Evolutionary conservation across 2,797 vertebrate species (phyloP), one percentile per base, ranked within the genome.

Genomic region (Channallabes apus): DNA sequence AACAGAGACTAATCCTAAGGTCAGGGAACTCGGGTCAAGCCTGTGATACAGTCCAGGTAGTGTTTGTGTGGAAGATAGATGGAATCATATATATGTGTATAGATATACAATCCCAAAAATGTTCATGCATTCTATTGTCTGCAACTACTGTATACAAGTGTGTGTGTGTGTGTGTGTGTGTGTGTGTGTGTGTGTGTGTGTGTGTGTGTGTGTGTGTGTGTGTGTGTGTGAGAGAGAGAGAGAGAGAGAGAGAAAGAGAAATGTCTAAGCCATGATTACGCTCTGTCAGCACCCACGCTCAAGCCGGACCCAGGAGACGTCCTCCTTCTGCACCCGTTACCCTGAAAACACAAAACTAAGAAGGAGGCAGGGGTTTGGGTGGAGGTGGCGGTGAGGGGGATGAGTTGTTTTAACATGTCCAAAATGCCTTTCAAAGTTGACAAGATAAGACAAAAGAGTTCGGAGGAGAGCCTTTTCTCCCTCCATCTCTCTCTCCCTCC

Each of bases 201-300:
- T 0, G 46, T 11, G 46, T 77, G 58, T 77, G 46, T 76, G 76
- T 32, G 46, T 56, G 61, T 77, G 58, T 77, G 46, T 76, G 76
- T 32, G 46, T 56, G 61, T 64, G 24, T 38, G 38, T 41, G 6
- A 11, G 46, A 2, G 46, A 51, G 46, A 12, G 46, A 51, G 46
- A 51, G 46, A 51, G 0, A 51, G 46, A 51, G n/a, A 46, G 54
- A 17, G 41, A 38, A 6, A 38, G 41, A 11, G 35, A 38, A 41
- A 71, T 71, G 32, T 71, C 32, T 92, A 93, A 92, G 88, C 35
- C 90, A 92, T 92, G 92, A 92, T 92, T 80, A 87, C 84, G 67
- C 89, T 92, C 92, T 94, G 94, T 95, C 94, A 93, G 91, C 93
- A 92, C 91, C 89, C 89, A 93, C 94, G 90, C 91, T 93, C 90